These are phyloP conservation scores for Catocala nupta DNA, from an alignment of 2,888 invertebrate genomes.

Conservation along the genomic window DNA sequence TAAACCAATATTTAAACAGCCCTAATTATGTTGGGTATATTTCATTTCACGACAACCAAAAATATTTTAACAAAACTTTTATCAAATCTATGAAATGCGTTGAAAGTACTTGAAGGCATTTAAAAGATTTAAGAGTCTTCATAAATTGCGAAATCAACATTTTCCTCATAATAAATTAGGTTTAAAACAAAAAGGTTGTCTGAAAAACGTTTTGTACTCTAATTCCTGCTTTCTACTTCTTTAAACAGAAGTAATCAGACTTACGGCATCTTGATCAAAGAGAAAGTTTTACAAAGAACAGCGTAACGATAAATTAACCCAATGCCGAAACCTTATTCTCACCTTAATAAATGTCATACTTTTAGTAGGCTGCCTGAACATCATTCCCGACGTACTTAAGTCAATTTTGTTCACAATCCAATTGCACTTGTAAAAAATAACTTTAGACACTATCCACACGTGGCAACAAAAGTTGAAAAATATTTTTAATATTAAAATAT, in stretches of 20 bases:
- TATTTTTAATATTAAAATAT: slow-evolving; percentile 26
- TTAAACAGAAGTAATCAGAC: neutral
- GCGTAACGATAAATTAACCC: slow-evolving; percentile 30
- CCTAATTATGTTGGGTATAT: too few relatives aligned
- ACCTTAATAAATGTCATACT: slow-evolving; percentile 75
- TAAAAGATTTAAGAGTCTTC: too few relatives aligned
- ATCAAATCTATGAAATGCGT: too few relatives aligned
- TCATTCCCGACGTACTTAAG: slow-evolving; percentile 72
- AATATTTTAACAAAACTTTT: too few relatives aligned
- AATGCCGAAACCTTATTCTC: slow-evolving; percentile 47
- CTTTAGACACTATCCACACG: slow-evolving; percentile 62
- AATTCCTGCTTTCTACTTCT: too few relatives aligned
- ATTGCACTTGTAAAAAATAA: slow-evolving; percentile 65
- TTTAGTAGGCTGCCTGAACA: slow-evolving; percentile 69
- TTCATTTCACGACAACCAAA: too few relatives aligned
- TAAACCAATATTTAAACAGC: neutral
- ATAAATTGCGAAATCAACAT: too few relatives aligned
- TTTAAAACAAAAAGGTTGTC: too few relatives aligned
- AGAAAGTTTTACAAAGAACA: slow-evolving; percentile 4
- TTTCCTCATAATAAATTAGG: too few relatives aligned
- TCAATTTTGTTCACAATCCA: slow-evolving; percentile 74
- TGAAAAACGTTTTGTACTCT: too few relatives aligned
- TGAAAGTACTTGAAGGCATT: too few relatives aligned
- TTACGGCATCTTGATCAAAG: neutral
- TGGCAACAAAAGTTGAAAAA: slow-evolving; percentile 33